Evolutionary conservation across 2,797 vertebrate species (phyloP).

Genomic region (Enteromius radiatus): DNA sequence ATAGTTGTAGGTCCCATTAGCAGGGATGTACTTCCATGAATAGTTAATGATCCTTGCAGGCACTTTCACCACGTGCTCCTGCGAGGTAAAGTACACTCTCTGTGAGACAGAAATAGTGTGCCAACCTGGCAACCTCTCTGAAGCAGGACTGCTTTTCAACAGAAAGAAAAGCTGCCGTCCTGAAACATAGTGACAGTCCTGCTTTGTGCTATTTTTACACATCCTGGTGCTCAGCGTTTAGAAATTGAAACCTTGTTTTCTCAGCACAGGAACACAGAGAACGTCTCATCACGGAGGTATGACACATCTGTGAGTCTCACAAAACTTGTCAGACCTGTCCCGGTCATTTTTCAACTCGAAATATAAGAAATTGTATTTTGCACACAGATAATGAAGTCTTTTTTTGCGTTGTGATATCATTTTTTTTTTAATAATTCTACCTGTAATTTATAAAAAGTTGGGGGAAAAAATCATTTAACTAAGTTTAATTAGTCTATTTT

Average conservation of each 20-base stretch:
- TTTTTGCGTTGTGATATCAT: background rate
- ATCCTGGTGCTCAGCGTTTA: background rate
- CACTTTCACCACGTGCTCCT: slow-evolving; percentile 44
- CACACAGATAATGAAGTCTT: background rate
- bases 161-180: slow-evolving; percentile 1
- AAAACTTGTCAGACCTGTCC: background rate
- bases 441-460: background rate
- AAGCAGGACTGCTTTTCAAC: background rate
- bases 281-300: background rate
- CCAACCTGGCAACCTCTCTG: background rate
- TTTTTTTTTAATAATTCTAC: background rate
- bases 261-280: background rate
- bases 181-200: slow-evolving; percentile 16
- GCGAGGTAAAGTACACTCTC: slow-evolving; percentile 26
- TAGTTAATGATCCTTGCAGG: slow-evolving; percentile 59
- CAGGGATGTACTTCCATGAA: slow-evolving; percentile 66
- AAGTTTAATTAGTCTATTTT: background rate
- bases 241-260: slow-evolving; percentile 17
- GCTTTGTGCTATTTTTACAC: slow-evolving; percentile 23
- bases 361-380: background rate
- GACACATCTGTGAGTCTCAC: background rate
- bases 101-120: slow-evolving; percentile 32
- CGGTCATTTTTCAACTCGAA: background rate
- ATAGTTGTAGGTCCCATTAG: slow-evolving; percentile 60
- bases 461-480: too few species aligned